Conservation (phyloP, 2,113 vertebrate species). For the Nibea albiflora region DNA sequence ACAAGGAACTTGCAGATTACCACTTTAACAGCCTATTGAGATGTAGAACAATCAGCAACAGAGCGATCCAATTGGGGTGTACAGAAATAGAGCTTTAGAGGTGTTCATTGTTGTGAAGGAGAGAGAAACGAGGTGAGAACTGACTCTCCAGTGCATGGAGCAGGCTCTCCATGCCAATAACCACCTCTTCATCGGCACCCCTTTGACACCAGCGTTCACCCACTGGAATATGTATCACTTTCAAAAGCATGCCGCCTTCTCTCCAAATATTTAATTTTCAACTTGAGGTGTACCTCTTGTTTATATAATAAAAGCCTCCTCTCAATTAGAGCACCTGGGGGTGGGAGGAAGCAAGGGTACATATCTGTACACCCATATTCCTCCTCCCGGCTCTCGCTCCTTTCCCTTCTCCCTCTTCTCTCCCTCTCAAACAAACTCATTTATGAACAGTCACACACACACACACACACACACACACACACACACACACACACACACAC, state of each 20-base stretch:
- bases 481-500: not conserved
- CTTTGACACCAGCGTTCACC: conserved; percentile 60
- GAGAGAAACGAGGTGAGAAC: conserved; percentile 60
- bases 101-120: conserved; percentile 68
- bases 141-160: conserved; percentile 62
- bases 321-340: conserved; percentile 64
- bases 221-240: conserved; percentile 60
- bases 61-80: conserved; percentile 23
- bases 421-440: conserved; percentile 38
- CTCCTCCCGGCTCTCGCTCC: not conserved
- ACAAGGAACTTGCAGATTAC: conserved; percentile 46
- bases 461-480: not conserved
- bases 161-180: conserved; percentile 64
- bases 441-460: conserved; percentile 33
- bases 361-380: conserved; percentile 34
- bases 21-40: conserved; percentile 52
- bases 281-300: conserved; percentile 67
- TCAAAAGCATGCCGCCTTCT: conserved; percentile 51
- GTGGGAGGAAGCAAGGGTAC: conserved; percentile 54
- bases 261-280: conserved; percentile 75
- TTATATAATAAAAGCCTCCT: conserved; percentile 73
- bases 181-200: conserved; percentile 60
- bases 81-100: conserved; percentile 69
- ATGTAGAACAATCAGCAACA: conserved; percentile 43
- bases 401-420: conserved; percentile 5